phyloP scores from a whole-genome alignment of 2,797 vertebrate species.

The Eurystomus glaucurus region DNA sequence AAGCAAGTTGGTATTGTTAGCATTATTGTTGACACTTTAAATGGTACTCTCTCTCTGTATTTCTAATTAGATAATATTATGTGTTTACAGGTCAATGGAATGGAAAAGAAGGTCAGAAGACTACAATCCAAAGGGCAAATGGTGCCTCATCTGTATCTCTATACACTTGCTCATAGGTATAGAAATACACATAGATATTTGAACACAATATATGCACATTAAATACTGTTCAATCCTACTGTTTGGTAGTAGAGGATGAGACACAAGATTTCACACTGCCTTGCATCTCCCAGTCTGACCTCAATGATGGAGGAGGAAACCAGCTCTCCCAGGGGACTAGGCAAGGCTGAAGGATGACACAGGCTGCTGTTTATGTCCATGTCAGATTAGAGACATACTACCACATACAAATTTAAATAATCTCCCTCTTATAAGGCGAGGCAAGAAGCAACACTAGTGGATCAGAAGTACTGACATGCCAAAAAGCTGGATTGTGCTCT shows the following conservation, averaged over 20 bases:
- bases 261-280: neutral
- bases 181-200: neutral
- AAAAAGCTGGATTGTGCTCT: neutral
- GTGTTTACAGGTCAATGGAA: neutral
- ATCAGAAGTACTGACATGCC: neutral
- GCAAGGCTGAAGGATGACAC: neutral
- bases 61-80: slow-evolving; percentile 1
- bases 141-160: neutral
- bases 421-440: neutral
- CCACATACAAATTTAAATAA: neutral
- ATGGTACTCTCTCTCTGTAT: neutral
- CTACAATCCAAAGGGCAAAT: neutral
- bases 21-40: neutral
- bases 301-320: neutral
- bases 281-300: neutral
- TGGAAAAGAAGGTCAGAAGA: neutral
- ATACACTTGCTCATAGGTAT: neutral
- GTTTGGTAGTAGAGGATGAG: neutral
- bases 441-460: neutral
- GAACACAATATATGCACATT: neutral
- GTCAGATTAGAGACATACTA: neutral
- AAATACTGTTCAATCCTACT: neutral
- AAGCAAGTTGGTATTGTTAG: neutral
- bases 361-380: neutral
- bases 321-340: neutral